phyloP scores from a whole-genome alignment of 2,113 vertebrate genomes.

The Dromaius novaehollandiae region DNA sequence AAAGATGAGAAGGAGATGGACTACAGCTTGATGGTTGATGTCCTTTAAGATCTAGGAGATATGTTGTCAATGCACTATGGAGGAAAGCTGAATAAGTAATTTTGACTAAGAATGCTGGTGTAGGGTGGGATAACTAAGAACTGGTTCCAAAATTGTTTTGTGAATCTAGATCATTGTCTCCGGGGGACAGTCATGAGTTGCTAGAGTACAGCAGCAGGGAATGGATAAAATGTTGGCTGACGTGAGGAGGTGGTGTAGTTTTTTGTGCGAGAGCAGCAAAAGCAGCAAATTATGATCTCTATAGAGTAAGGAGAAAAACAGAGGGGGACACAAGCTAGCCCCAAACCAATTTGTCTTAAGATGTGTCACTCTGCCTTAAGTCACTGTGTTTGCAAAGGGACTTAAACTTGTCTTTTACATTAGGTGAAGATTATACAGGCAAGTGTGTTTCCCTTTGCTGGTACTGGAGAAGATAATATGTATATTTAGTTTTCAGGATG shows the following conservation, averaged over 20 bases:
- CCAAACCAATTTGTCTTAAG: background rate
- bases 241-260: background rate
- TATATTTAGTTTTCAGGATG: background rate
- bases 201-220: background rate
- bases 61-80: rapidly evolving
- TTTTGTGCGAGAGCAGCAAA: background rate
- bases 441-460: background rate
- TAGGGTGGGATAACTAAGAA: background rate
- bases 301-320: background rate
- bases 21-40: background rate
- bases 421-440: background rate
- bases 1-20: background rate
- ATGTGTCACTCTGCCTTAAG: background rate
- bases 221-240: background rate
- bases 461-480: rapidly evolving
- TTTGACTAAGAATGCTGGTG: background rate
- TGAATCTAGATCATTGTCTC: background rate
- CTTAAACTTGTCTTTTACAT: background rate
- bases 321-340: background rate
- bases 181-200: background rate
- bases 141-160: background rate
- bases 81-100: background rate
- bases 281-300: background rate
- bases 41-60: background rate
- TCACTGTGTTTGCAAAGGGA: background rate